Percentiles rank a stretch among this genome's conserved stretches.
These are phyloP conservation scores for Antechinus stuartii DNA, from an alignment of 2,113 vertebrate species.

Conservation along the genomic window DNA sequence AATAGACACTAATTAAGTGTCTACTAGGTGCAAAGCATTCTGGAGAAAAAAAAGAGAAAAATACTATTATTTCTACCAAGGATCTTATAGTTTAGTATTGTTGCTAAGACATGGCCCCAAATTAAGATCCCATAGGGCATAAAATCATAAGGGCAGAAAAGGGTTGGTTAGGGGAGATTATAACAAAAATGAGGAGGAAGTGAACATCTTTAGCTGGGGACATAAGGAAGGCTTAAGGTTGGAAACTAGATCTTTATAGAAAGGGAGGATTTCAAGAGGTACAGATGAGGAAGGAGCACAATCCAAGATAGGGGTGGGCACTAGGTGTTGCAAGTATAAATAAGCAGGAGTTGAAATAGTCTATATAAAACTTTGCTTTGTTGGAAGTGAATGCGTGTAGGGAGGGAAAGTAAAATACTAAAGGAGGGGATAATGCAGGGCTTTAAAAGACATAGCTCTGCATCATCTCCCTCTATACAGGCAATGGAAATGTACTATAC, in stretches of 20 bases:
- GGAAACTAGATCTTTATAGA: not conserved
- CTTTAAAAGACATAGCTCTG: not conserved
- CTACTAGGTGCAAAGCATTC: not conserved
- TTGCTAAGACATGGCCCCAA: not conserved
- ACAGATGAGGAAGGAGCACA: not conserved
- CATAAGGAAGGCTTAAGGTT: not conserved
- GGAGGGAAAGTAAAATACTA: not conserved
- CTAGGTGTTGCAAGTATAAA: not conserved
- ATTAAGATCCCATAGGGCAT: not conserved
- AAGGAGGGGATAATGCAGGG: not conserved
- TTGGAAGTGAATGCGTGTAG: not conserved
- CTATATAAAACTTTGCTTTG: not conserved
- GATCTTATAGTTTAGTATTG: conserved; percentile 6
- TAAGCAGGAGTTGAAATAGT: not conserved
- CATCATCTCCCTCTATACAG: not conserved
- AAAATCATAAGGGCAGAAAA: not conserved
- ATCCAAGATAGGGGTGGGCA: not conserved
- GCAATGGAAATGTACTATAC: not conserved
- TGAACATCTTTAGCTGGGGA: not conserved
- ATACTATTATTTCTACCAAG: not conserved
- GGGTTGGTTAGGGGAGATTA: not conserved
- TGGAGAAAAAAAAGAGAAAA: not conserved
- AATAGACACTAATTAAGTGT: conserved; percentile 22
- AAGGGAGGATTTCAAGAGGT: not conserved
- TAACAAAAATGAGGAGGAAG: not conserved